Conservation (phyloP, 1,140 invertebrate genomes). For the Nomia melanderi region DNA sequence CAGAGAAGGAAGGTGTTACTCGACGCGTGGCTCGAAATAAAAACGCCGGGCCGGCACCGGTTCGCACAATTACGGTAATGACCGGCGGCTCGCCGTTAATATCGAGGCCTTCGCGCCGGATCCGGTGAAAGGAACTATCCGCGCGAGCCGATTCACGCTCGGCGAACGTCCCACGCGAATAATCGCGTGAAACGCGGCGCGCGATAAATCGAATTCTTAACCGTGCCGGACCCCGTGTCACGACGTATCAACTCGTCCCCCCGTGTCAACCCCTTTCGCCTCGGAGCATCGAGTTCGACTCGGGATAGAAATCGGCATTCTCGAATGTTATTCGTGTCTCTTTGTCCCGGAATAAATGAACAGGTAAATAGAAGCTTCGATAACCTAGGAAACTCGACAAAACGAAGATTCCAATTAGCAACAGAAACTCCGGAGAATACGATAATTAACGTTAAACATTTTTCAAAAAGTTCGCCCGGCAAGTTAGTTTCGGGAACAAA, state of each 20-base stretch:
- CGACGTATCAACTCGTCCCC: not conserved
- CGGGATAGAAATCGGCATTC: no score
- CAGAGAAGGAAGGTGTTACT: not conserved
- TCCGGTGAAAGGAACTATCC: conserved; percentile 31
- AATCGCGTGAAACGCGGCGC: conserved; percentile 11
- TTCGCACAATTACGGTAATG: conserved; percentile 26
- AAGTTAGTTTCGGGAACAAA: no score
- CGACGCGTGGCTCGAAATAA: not conserved
- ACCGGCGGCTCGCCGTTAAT: conserved; percentile 2
- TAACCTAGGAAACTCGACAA: no score
- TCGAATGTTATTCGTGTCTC: no score
- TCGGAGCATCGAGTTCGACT: no score
- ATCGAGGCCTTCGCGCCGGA: not conserved
- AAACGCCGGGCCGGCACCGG: not conserved
- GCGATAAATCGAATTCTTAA: conserved; percentile 13
- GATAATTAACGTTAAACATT: no score
- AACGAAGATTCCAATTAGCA: no score
- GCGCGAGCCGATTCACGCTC: not conserved
- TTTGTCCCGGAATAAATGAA: no score
- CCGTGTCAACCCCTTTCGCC: no score
- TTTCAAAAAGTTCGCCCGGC: no score
- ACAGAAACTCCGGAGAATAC: no score
- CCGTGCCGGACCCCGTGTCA: not conserved
- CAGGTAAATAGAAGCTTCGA: no score
- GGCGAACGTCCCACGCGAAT: not conserved